Base-by-base conservation (phyloP, 2,888 invertebrate species). In the Stenchaetothrips biformis region DNA sequence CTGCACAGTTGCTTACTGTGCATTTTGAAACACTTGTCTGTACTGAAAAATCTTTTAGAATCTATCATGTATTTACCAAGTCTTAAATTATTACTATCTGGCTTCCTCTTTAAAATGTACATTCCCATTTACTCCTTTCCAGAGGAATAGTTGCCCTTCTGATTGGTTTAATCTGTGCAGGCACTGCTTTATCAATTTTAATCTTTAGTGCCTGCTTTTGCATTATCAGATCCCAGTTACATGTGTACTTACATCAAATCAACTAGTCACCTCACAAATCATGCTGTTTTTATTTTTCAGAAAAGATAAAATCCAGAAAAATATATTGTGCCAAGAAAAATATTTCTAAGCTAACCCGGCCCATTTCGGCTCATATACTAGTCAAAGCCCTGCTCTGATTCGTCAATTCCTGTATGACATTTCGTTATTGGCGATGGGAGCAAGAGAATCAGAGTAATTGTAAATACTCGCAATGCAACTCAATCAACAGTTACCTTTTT, bases 401-500 rank as follows among this genome's bases (percentile, higher is more conserved):
- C 53, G 16, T 53, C 9, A 53, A 53, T 53, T 74, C 67, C 21
- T 25, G 21, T 21, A 74, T 74, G 25, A 74, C 67, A 25, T 11
- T 74, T 74, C 11, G 25, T 59, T 74, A 25, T 74, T 59, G 13
- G 21, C 8, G 25, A 25, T 74, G 25, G 67, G 8, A 74, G 25
- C 11, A 74, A 74, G 4, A 74, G 67, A 74, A 21, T 74, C 67
- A 74, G 67, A 74, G 67, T 21, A 21, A 74, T 74, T 74, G 67
- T 74, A 74, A 74, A 74, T 74, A 74, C 67, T 74, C 67, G 67
- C 67, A 74, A 74, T 25, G 67, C 67, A 74, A 74, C 67, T 74
- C 67, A 74, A 74, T 74, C 67, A 74, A 74, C 67, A 74, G 67
- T 74, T 74, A 74, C 67, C 67, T 74, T 74, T 59, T 74, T 74